Percentiles rank a stretch among this genome's conserved stretches.
phyloP scores from a whole-genome alignment of 2,797 vertebrate genomes.

The Gadopsis marmoratus region DNA sequence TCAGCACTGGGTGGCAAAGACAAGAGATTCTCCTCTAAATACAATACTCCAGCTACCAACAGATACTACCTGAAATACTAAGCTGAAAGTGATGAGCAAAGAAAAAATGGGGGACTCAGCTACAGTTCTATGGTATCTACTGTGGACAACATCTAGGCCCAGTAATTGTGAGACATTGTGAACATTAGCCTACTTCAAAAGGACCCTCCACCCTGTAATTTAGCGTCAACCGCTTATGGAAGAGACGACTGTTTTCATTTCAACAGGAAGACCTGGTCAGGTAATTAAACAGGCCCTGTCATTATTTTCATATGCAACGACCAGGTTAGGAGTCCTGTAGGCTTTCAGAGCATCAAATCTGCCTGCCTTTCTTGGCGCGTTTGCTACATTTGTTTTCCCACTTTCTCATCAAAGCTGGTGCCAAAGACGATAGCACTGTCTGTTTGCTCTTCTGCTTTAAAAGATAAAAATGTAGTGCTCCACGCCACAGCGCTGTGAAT shows the following conservation, averaged over 20 bases:
- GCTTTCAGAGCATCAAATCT: slow-evolving; percentile 56
- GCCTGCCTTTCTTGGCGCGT: slow-evolving; percentile 44
- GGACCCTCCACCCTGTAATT: slow-evolving; percentile 53
- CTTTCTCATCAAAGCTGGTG: slow-evolving; percentile 68
- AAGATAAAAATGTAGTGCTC: slow-evolving; percentile 70
- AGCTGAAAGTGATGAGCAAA: slow-evolving; percentile 11
- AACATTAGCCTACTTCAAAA: slow-evolving; percentile 63
- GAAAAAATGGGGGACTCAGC: not conserved
- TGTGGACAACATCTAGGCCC: slow-evolving; percentile 5
- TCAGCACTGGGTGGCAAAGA: slow-evolving; percentile 53
- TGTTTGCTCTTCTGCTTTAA: slow-evolving; percentile 72
- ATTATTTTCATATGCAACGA: slow-evolving; percentile 47
- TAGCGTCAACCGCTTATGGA: slow-evolving; percentile 40
- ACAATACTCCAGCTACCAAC: slow-evolving; percentile 18
- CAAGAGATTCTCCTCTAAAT: slow-evolving; percentile 32
- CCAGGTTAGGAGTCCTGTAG: slow-evolving; percentile 38
- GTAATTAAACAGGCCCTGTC: slow-evolving; percentile 65
- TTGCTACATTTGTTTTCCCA: slow-evolving; percentile 56
- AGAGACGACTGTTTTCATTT: slow-evolving; percentile 46
- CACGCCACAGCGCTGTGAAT: slow-evolving; percentile 54
- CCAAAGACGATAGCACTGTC: slow-evolving; percentile 51
- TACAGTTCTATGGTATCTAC: slow-evolving; percentile 9
- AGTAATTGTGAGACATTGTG: slow-evolving; percentile 22
- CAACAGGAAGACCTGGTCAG: slow-evolving; percentile 59
- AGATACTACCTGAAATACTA: slow-evolving; percentile 16